These are phyloP conservation scores for Charina bottae DNA, from an alignment of 2,113 vertebrate genomes.

Conservation along the genomic window DNA sequence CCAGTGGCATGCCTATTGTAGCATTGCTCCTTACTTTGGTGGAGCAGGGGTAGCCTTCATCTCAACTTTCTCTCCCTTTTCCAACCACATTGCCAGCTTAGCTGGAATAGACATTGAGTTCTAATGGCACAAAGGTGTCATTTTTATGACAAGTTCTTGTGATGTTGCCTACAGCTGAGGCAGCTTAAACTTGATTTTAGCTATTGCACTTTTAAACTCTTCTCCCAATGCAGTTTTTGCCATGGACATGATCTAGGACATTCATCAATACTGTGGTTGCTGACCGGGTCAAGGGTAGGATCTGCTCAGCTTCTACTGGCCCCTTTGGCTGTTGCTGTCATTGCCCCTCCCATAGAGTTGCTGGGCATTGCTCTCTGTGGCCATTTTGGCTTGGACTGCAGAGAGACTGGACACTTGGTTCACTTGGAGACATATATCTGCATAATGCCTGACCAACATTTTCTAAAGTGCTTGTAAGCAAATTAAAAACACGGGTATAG, in stretches of 20 bases:
- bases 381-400: too few species aligned
- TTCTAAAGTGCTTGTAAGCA: too few species aligned
- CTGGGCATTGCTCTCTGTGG: too few species aligned
- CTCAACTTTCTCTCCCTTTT: neutral
- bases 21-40: neutral
- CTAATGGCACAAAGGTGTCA: neutral
- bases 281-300: too few species aligned
- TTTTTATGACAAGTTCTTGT: neutral
- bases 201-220: neutral
- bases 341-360: too few species aligned
- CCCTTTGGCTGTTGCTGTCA: too few species aligned
- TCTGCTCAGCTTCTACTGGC: too few species aligned
- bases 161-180: neutral
- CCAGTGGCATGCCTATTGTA: neutral
- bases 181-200: neutral
- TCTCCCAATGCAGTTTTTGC: neutral
- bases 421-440: too few species aligned
- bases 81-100: neutral
- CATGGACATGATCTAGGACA: neutral
- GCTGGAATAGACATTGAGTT: neutral
- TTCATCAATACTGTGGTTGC: too few species aligned
- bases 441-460: too few species aligned
- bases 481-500: too few species aligned
- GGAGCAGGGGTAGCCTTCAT: neutral
- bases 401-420: too few species aligned